Evolutionary conservation across 1,140 invertebrate species (phyloP).

Genomic region (Achatina immaculata): DNA sequence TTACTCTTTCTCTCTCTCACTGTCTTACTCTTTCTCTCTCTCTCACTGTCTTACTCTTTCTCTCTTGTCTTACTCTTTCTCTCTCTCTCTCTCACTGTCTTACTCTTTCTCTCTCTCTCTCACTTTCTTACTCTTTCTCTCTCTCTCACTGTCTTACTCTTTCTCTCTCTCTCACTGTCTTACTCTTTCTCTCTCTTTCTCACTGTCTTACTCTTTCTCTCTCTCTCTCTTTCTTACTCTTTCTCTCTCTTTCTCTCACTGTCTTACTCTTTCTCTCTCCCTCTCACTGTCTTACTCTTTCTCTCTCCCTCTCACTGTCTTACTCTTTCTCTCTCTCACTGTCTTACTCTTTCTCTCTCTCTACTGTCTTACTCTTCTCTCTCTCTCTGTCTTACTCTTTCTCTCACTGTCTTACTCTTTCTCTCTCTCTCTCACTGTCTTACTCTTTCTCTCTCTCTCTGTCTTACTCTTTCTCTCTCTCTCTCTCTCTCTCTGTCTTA

Average conservation of each 20-base stretch:
- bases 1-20: too few relatives aligned
- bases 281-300: not conserved
- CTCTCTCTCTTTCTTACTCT: not conserved
- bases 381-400: too few relatives aligned
- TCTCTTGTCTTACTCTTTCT: not conserved
- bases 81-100: conserved; percentile 17
- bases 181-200: conserved; percentile 6
- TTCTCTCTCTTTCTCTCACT: not conserved
- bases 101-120: not conserved
- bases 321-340: too few relatives aligned
- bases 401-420: too few relatives aligned
- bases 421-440: too few relatives aligned
- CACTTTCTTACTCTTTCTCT: not conserved
- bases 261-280: not conserved
- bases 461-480: not conserved
- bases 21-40: too few relatives aligned
- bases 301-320: too few relatives aligned
- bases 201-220: not conserved
- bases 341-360: too few relatives aligned
- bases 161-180: conserved; percentile 11
- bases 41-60: not conserved
- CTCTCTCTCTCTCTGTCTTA: not conserved
- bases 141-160: conserved; percentile 8
- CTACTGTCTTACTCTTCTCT: too few relatives aligned
- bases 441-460: too few relatives aligned